Conservation (phyloP, 2,888 invertebrate genomes). For the Coelogynopora nodosa region DNA sequence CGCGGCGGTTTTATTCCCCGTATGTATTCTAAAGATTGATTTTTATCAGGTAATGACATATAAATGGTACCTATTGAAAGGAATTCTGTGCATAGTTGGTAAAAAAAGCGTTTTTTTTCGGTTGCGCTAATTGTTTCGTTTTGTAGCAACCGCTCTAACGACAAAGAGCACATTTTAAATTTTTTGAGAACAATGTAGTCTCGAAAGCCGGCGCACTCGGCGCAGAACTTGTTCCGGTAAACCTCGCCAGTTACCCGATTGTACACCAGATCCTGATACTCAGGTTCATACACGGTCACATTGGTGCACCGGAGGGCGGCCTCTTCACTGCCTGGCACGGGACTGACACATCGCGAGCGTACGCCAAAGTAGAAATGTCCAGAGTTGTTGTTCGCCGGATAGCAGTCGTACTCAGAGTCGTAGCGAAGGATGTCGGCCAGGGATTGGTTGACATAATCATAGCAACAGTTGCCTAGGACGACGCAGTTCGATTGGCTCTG, state of each 20-base stretch:
- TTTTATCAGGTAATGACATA: too few relatives aligned
- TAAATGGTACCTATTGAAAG: too few relatives aligned
- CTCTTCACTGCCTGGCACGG: not conserved
- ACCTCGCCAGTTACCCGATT: not conserved
- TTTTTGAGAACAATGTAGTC: too few relatives aligned
- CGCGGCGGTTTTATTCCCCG: too few relatives aligned
- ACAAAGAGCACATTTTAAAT: too few relatives aligned
- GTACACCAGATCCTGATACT: not conserved
- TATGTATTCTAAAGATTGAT: too few relatives aligned
- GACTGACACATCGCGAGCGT: not conserved
- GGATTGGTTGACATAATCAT: not conserved
- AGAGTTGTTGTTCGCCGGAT: too few relatives aligned
- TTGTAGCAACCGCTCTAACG: too few relatives aligned
- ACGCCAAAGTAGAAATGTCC: too few relatives aligned
- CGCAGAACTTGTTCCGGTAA: not conserved
- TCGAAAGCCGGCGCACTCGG: not conserved
- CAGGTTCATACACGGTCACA: not conserved
- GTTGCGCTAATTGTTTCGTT: too few relatives aligned
- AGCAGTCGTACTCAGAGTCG: not conserved
- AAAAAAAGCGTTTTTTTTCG: too few relatives aligned
- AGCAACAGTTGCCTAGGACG: not conserved
- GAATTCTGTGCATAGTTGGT: too few relatives aligned
- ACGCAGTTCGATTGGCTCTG: not conserved
- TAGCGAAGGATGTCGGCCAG: not conserved
- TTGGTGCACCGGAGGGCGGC: not conserved